Evolutionary conservation across 2,797 vertebrate species (phyloP), one percentile per base, ranked within the genome.

Genomic region (Bryconaethiops microstoma): DNA sequence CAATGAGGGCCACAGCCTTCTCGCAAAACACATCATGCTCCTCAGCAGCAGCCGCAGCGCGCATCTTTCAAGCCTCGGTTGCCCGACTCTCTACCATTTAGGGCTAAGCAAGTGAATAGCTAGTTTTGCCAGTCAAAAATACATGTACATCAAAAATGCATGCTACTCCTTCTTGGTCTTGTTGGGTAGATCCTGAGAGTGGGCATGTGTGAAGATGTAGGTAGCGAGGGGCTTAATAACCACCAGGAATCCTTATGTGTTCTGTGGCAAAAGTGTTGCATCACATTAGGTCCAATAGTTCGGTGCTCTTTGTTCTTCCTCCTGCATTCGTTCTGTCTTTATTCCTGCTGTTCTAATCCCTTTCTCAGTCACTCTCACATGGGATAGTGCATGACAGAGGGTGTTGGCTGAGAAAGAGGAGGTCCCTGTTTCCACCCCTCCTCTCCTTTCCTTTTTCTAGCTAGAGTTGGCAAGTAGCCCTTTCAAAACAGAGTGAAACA

Each of bases 1-100:
- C 86, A 83, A 94, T 87, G 79, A 94, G 91, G 89, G 79, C 87
- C 59, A 93, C 85, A n/a, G 94, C 94, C 80, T 88, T 91, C 88
- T 90, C 90, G 86, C 94, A 94, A 39, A 88, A 91, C 79, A 86
- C 76, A 79, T 83, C 89, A 74, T 87, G 82, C 74, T 91, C 91
- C 83, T 90, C 89, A 82, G 78, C 60, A n/a, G 29, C 19, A 80
- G 88, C 40, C 10, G 75, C 50, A 4, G 54, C 71, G n/a, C 89
- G 92, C 92, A 94, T 94, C 72, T 72, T 85, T 78, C 68, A 55
- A 84, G 73, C 64, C 69, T 72, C 39, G 65, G 68, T 74, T n/a
- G 74, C 39, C 2, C 25, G 16, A 21, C 59, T 21, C 7, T 65
- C 55, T 65, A 70, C 71, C 84, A 85, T 84, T 67, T 77, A 82